Percentiles rank a stretch among this genome's conserved stretches.
Evolutionary conservation across 2,888 invertebrate genomes (phyloP).

Genomic region (Lepidocyrtinus sp.): DNA sequence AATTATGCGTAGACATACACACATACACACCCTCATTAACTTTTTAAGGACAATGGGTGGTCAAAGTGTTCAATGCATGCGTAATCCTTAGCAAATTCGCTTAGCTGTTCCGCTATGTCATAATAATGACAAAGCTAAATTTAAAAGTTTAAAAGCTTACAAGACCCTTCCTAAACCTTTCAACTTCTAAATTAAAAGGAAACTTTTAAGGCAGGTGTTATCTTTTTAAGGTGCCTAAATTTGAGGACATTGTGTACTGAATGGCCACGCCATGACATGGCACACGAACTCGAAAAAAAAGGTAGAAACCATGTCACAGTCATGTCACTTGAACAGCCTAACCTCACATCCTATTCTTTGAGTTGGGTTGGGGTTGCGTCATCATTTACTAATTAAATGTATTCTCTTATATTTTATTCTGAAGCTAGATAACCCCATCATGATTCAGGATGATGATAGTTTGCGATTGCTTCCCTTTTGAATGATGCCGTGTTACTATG

Average conservation of each 20-base stretch:
- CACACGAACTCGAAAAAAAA: background rate
- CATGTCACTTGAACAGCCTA: background rate
- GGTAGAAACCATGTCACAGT: background rate
- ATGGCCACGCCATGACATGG: background rate
- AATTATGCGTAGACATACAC: background rate
- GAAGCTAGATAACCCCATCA: background rate
- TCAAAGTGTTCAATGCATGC: constrained; percentile 34
- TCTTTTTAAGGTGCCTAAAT: background rate
- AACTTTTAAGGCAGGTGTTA: background rate
- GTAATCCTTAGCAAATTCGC: background rate
- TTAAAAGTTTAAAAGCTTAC: too few species aligned
- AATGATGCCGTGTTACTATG: background rate
- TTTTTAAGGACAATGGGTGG: constrained; percentile 30
- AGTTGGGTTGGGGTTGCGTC: constrained; percentile 5
- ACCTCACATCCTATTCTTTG: constrained; percentile 17
- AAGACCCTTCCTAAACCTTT: background rate
- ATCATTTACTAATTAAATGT: constrained; percentile 4
- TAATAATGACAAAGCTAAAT: constrained; percentile 20
- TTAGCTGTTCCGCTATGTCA: constrained; percentile 41
- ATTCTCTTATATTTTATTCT: background rate
- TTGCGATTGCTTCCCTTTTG: background rate
- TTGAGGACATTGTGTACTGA: background rate
- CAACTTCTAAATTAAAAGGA: background rate
- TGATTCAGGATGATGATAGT: background rate
- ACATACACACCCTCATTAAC: constrained; percentile 33